Percentiles rank a stretch among this genome's conserved stretches.
Evolutionary conservation across 2,797 vertebrate species (phyloP).

Genomic region (Smutsia temminckii): DNA sequence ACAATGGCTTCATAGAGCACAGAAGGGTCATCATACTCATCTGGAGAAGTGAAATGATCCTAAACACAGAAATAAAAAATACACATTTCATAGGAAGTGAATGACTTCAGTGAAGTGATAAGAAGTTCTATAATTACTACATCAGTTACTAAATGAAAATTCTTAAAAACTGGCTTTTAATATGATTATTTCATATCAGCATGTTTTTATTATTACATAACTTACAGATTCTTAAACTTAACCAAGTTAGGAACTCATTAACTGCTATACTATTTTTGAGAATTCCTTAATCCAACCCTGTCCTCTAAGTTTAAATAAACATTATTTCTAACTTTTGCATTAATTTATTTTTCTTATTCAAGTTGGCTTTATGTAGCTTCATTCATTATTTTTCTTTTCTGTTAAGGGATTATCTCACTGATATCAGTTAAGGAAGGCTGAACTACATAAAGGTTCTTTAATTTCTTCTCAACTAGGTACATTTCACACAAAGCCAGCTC

Average conservation of each 20-base stretch:
- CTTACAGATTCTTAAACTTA: background rate
- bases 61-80: conserved; percentile 77
- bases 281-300: background rate
- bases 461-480: background rate
- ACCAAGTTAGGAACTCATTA: background rate
- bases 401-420: background rate
- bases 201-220: background rate
- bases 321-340: conserved; percentile 17
- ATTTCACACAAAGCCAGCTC: background rate
- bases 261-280: background rate
- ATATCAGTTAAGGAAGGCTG: background rate
- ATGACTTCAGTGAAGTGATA: background rate
- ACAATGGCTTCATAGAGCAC: conserved; percentile 98
- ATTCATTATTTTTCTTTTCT: background rate
- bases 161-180: background rate
- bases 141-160: background rate
- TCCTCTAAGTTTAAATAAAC: background rate
- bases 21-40: conserved; percentile 96
- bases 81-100: conserved; percentile 9
- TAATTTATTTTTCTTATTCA: conserved; percentile 9
- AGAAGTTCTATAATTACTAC: background rate
- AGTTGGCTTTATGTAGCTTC: background rate
- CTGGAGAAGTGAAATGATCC: conserved; percentile 99
- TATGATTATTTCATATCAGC: background rate
- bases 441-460: background rate